These are phyloP conservation scores for Chydorus sphaericus DNA, from an alignment of 2,888 invertebrate species.

Conservation along the genomic window DNA sequence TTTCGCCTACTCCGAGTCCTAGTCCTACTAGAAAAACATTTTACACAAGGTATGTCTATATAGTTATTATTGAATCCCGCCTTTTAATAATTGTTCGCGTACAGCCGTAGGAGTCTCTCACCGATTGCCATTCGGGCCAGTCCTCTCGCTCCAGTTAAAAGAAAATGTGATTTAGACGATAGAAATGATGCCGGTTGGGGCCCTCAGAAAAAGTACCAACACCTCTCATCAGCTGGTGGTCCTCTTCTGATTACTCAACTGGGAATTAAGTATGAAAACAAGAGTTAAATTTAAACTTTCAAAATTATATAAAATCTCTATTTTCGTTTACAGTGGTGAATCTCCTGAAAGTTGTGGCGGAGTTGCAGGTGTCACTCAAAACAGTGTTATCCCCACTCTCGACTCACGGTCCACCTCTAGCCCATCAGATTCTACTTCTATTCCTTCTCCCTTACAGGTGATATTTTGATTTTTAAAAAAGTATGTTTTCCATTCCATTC, in stretches of 20 bases:
- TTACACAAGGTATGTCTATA: constrained; percentile 40
- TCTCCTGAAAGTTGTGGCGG: neutral
- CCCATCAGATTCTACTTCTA: neutral
- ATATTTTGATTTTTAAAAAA: neutral
- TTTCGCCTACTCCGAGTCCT: constrained; percentile 45
- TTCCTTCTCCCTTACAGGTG: neutral
- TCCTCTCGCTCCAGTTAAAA: constrained; percentile 44
- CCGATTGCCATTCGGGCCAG: constrained; percentile 73
- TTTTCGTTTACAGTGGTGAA: neutral
- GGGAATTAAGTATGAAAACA: neutral
- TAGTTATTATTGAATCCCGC: neutral
- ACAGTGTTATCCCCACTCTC: neutral
- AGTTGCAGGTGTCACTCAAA: neutral
- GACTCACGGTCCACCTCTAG: neutral
- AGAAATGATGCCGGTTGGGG: constrained; percentile 2
- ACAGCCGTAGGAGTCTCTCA: constrained; percentile 56
- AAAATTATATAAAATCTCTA: neutral
- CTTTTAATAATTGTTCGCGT: constrained; percentile 18
- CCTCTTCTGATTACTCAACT: constrained; percentile 6
- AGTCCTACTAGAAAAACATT: constrained; percentile 72
- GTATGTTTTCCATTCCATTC: neutral
- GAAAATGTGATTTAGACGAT: constrained; percentile 45
- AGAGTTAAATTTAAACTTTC: neutral
- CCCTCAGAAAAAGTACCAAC: constrained; percentile 6
- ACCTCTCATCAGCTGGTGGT: constrained; percentile 8